Percentiles rank a stretch among this genome's conserved stretches.
These are phyloP conservation scores for Eilema griseolum DNA, from an alignment of 2,888 invertebrate species.

Conservation along the genomic window DNA sequence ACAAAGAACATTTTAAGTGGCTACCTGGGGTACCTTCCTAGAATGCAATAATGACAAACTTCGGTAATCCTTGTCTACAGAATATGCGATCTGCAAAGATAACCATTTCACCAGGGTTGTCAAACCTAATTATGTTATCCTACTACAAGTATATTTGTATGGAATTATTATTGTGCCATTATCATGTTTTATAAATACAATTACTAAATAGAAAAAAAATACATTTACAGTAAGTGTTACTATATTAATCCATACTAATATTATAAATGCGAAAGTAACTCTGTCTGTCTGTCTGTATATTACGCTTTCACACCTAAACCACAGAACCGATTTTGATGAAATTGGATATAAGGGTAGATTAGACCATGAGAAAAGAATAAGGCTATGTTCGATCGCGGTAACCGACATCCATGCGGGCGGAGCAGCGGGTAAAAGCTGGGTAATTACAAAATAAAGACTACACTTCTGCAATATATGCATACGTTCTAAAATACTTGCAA, in stretches of 20 bases:
- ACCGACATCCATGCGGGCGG: no score
- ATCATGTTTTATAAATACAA: no score
- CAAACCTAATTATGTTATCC: conserved; percentile 44
- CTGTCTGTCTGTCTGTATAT: no score
- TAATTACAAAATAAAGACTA: no score
- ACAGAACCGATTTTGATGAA: no score
- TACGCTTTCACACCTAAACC: no score
- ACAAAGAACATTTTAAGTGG: conserved; percentile 72
- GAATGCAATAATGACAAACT: conserved; percentile 81
- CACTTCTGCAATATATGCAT: background rate
- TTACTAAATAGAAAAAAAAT: background rate
- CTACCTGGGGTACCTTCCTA: conserved; percentile 83
- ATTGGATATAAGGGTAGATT: no score
- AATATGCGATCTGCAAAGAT: conserved; percentile 81
- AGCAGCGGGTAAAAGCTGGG: no score
- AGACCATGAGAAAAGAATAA: no score
- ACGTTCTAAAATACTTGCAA: background rate
- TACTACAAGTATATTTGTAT: conserved; percentile 22
- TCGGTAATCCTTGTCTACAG: conserved; percentile 79
- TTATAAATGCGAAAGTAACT: no score
- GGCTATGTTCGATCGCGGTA: no score
- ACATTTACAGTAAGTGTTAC: background rate
- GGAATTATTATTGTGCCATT: conserved; percentile 1
- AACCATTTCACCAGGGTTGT: conserved; percentile 72
- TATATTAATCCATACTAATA: background rate